Conservation (phyloP, 2,797 vertebrate genomes). For the Pelobates cultripes region DNA sequence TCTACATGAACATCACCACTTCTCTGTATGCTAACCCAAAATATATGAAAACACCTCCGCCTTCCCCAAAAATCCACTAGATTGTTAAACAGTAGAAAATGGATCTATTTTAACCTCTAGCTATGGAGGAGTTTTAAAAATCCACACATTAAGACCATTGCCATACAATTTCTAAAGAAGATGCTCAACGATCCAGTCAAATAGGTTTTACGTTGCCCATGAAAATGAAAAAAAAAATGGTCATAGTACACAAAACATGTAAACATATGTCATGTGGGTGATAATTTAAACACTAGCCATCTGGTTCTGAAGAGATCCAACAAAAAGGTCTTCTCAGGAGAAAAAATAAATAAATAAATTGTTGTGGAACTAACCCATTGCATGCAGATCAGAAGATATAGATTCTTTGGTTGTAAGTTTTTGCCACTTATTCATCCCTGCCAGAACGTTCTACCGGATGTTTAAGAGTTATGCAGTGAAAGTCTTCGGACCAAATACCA, state of each 20-base stretch:
- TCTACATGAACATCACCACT: neutral
- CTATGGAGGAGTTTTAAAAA: neutral
- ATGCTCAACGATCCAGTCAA: no score
- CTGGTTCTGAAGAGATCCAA: constrained; percentile 26
- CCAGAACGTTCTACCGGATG: neutral
- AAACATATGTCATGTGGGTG: no score
- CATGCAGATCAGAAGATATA: neutral
- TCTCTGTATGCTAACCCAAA: neutral
- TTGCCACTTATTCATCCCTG: neutral
- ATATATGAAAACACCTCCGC: neutral
- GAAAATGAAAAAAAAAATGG: no score
- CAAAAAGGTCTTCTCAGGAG: no score
- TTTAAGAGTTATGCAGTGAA: neutral
- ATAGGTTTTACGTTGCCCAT: no score
- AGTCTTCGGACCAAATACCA: neutral
- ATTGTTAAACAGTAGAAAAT: no score
- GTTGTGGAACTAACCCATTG: neutral
- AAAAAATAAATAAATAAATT: no score
- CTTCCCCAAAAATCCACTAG: neutral
- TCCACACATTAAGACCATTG: neutral
- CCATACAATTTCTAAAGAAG: no score
- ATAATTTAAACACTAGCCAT: neutral
- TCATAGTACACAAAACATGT: no score
- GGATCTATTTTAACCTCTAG: no score
- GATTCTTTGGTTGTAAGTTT: constrained; percentile 46